Evolutionary conservation across 2,797 vertebrate species (phyloP), one percentile per base, ranked within the genome.

Genomic region (Hypotaenidia okinawae): DNA sequence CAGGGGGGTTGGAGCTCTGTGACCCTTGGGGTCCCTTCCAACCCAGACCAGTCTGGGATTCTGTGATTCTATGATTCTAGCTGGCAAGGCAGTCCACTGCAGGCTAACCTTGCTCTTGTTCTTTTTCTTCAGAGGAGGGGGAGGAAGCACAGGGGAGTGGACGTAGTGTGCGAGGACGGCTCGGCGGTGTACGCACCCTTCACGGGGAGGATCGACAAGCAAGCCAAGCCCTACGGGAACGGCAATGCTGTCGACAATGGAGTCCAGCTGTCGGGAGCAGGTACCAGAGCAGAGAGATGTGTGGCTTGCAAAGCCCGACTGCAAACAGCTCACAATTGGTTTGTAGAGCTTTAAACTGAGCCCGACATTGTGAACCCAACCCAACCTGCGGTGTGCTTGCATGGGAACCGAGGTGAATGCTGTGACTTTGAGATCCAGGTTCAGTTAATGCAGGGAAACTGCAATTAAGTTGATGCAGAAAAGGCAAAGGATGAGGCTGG

Each of bases 211-310:
- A 96, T 98, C 70, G 10, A 85, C 9, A 96, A 94, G 24, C 97
- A 96, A 51, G 97, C 96, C 80, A 97, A 95, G 68, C 96, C 93
- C 59, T 97, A 76, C 19, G 94, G 96, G 49, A 75, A 92, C 1
- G 77, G 85, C 18, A 98, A 97, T 3, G 94, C 97, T 89, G 97
- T 98, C 76, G 96, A 98, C 27, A 87, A 98, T 15, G 98, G 98
- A 9, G 79, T 98, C 63, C 98, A 96, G 91, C 94, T 98, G 30
- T 93, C 97, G 61, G 98, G 94, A 90, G 96, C 97, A 98, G 97
- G 97, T 97, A 95, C 86, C 82, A 8, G 27, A 47, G 52, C 33
- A 24, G 10, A 27, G 54, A 37, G 32, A 12, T 1, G 0, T 1
- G 28, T 0, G 1, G 24, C 28, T 66, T 32, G 28, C 70, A 76